Base-by-base conservation (phyloP, 2,888 invertebrate species). In the Pandemis heparana region DNA sequence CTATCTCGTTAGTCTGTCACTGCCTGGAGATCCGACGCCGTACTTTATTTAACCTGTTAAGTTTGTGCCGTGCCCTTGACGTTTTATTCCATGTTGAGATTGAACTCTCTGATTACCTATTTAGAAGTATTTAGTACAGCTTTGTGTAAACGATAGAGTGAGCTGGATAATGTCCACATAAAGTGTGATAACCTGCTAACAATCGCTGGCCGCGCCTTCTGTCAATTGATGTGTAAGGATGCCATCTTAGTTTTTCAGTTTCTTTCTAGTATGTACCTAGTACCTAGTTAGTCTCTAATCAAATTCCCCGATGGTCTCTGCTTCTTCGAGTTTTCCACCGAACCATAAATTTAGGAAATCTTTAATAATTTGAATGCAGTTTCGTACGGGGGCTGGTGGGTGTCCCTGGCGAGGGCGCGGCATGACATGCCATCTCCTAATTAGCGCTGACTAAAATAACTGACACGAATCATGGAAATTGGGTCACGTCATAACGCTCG, bases 361-460 rank as follows among this genome's bases (percentile, higher is more conserved):
- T 8, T n/a, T 16, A 1, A 1, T 18, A 16, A 8, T 53, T 16
- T 53, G 3, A 9, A 9, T 16, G 16, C 51, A 38, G 16, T 61
- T 61, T 39, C 10, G 5, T 5, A 18, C 18, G 18, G 4, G 38
- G 63, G 43, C 41, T 41, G 18, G 12, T 7, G 41, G 10, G 18
- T 43, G 63, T 8, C 62, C 63, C 32, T 7, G 18, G 14, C 12
- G 51, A 41, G 53, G 53, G 9, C 18, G 56, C 10, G 65, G 18
- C 64, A 6, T 12, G 67, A 41, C 67, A 67, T 59, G 67, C 41
- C 67, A 43, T 18, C 43, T 23, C 23, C 51, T 70, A 62, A 70
- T 70, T 70, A 70, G 61, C 4, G 48, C 18, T n/a, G 61, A 64
- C 64, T 12, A 38, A 62, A 62, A 56, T 59, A 43, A 67, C 62